Base-by-base conservation (phyloP, 1,140 invertebrate genomes). In the Aradophagus sp. region DNA sequence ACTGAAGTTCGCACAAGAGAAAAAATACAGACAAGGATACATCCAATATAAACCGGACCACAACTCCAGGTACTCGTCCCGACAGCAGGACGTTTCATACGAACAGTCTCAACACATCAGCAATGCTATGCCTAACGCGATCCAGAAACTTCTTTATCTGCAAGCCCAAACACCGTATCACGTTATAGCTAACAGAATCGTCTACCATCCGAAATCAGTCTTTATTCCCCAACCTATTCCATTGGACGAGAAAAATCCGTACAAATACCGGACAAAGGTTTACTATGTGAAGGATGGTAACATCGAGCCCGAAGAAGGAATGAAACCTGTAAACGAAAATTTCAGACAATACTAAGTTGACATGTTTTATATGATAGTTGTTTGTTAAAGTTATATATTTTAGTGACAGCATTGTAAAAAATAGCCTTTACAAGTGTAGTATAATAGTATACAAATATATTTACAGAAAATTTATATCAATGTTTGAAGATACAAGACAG, bases 121-220 rank as follows among this genome's bases (percentile, higher is more conserved):
- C 20, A 76, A 59, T 13, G 59, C 44, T 8, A 84, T 84, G 81
- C 84, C 84, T 1, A 31, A 16, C 2, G 78, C 75, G 23, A 77
- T 86, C 6, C 80, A 81, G 23, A 74, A 81, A 15, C 35, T 86
- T n/a, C 14, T 86, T 1, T 73, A 80, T 1, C 79, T 76, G 20
- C 84, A 86, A 15, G 77, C 83, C 0, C 79, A 81, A 39, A 77
- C 79, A 8, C 84, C 84, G 0, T 86, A 86, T 26, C 79, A 84
- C 31, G 82, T 85, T 0, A 83, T 83, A 2, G 83, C 84, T 0
- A 84, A 86, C 62, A 66, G 76, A 4, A 86, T 86, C 12, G 6
- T 45, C 1, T 84, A 81, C 35, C 76, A 77, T 8, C 81, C 83
- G 0, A 83, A 83, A 41, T 71, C 55, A 0, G 12, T 80, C 5